These are phyloP conservation scores for Gadopsis marmoratus DNA, from an alignment of 2,797 vertebrate genomes.

Conservation along the genomic window DNA sequence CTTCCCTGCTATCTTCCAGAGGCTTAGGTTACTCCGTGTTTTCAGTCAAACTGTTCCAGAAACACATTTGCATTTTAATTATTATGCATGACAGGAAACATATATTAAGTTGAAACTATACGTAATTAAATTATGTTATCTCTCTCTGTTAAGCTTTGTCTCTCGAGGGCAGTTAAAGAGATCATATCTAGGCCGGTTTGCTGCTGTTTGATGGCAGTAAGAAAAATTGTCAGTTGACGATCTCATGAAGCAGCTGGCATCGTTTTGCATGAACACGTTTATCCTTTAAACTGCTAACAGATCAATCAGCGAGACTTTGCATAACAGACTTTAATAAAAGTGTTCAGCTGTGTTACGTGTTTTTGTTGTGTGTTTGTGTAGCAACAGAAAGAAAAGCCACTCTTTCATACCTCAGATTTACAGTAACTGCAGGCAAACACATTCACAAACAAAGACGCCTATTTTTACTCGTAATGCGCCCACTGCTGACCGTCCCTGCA, in stretches of 20 bases:
- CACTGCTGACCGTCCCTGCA: conserved; percentile 10
- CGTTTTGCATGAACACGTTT: conserved; percentile 49
- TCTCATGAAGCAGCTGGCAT: conserved; percentile 32
- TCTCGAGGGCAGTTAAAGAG: not conserved
- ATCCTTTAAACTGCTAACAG: conserved; percentile 32
- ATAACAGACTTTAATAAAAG: conserved; percentile 45
- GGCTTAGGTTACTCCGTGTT: conserved; percentile 28
- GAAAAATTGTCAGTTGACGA: conserved; percentile 21
- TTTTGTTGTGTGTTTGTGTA: conserved; percentile 32
- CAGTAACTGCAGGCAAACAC: conserved; percentile 1
- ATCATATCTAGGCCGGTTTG: conserved; percentile 5
- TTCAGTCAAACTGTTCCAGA: conserved; percentile 16
- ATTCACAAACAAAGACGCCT: conserved; percentile 30
- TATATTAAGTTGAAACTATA: conserved; percentile 16
- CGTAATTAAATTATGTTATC: too few species aligned
- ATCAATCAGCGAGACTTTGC: conserved; percentile 23
- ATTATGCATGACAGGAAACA: conserved; percentile 16
- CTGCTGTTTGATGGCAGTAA: not conserved
- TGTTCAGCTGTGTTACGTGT: conserved; percentile 20
- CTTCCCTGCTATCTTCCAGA: conserved; percentile 15
- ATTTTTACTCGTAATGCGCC: conserved; percentile 39
- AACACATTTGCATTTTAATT: conserved; percentile 24
- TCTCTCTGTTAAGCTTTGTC: not conserved
- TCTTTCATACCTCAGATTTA: conserved; percentile 20
- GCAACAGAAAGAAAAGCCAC: not conserved